Base-by-base conservation (phyloP, 1,140 invertebrate genomes). In the Saxidomus purpurata region DNA sequence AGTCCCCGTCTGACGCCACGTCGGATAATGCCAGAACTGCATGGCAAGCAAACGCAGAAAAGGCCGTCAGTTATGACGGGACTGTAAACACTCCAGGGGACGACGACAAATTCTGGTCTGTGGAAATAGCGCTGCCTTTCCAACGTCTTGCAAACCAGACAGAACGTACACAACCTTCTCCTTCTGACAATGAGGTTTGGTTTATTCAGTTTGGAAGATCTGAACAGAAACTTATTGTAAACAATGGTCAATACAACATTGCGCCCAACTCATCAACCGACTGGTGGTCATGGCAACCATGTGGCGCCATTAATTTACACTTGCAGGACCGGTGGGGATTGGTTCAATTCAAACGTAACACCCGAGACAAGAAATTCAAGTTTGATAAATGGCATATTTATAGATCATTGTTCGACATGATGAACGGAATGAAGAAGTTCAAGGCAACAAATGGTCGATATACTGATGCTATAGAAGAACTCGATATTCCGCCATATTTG, bases 221-320 rank as follows among this genome's bases (percentile, higher is more conserved):
- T 13, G 81, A 83, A 49, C 59, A 69, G 15, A 67, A 67, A 9
- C 34, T 83, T 25, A 49, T 34, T 19, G 61, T 69, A 22, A 38
- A 28, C 1, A 34, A 83, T n/a, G 81, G 81, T 6, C 22, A 40
- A 17, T 83, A 83, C 43, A 19, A 67, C 22, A 31, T 22, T 0
- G 59, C 25, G 19, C 40, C 63, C 1, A 67, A 67, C 15, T 83
- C 81, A 28, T 38, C 19, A 63, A 83, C 59, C 1, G 63, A 83
- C 34, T 83, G 81, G 81, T 83, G 81, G 81, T 67, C 81, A 67
- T 83, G 81, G 81, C 59, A 69, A 83, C 59, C 81, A 25, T 83
- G 81, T 36, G 81, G 28, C 1, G 40, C 81, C 28, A 69, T 83
- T 15, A 83, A 83, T 69, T n/a, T 83, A 28, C 81, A 67, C 25